phyloP scores from a whole-genome alignment of 2,888 invertebrate species.

The Choristoneura rosaceana region DNA sequence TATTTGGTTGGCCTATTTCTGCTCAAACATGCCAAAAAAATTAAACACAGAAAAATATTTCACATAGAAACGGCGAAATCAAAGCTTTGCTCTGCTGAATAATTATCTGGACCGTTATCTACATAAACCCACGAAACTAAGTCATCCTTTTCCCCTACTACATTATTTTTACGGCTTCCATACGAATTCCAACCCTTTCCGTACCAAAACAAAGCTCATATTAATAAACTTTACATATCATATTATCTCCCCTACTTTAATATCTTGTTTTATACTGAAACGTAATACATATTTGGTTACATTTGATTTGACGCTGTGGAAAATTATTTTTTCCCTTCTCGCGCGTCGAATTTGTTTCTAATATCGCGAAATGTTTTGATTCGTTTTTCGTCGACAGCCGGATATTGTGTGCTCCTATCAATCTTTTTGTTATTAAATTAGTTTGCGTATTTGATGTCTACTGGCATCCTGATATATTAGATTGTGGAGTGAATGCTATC shows the following conservation, averaged over 20 bases:
- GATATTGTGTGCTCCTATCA: slow-evolving; percentile 17
- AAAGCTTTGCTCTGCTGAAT: slow-evolving; percentile 14
- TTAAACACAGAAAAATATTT: background rate
- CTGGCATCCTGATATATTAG: background rate
- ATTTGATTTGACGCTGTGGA: slow-evolving; percentile 34
- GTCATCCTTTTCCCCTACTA: background rate
- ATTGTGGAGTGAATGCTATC: background rate
- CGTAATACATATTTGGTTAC: slow-evolving; percentile 19
- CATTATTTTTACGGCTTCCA: background rate
- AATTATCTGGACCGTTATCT: slow-evolving; percentile 12
- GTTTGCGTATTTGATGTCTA: slow-evolving; percentile 10
- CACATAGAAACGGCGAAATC: slow-evolving; percentile 11
- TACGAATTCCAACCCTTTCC: background rate
- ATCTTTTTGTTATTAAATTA: slow-evolving; percentile 18
- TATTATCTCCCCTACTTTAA: slow-evolving; percentile 23
- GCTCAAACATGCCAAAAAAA: background rate
- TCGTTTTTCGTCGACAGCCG: slow-evolving; percentile 5
- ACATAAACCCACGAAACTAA: slow-evolving; percentile 10
- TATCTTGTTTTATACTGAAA: slow-evolving; percentile 19
- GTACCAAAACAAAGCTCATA: background rate
- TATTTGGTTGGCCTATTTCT: background rate
- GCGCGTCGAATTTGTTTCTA: slow-evolving; percentile 34
- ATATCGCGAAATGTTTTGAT: slow-evolving; percentile 27
- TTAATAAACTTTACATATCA: background rate
- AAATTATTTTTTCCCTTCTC: slow-evolving; percentile 28